phyloP scores from a whole-genome alignment of 1,140 invertebrate species.

The Sesamia nonagrioides region DNA sequence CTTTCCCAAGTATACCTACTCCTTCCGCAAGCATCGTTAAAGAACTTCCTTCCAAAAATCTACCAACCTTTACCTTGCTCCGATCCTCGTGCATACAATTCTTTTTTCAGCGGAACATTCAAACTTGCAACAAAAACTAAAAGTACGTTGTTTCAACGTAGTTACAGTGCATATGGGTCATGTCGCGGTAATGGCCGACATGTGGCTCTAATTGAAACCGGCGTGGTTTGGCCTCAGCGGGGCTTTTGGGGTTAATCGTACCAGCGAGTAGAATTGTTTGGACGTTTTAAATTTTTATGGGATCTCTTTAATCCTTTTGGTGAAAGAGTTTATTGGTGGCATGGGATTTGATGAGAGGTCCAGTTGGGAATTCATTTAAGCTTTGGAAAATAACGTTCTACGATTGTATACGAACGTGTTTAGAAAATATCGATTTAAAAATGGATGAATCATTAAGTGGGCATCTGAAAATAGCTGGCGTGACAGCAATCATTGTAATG shows the following conservation, averaged over 20 bases:
- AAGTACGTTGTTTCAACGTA: not conserved
- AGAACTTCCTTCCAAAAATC: no score
- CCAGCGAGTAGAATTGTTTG: not conserved
- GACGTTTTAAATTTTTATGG: conserved; percentile 19
- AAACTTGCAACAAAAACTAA: conserved; percentile 10
- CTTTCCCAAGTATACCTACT: no score
- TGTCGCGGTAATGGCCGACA: conserved; percentile 37
- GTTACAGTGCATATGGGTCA: conserved; percentile 25
- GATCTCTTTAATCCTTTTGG: not conserved
- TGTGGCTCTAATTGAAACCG: conserved; percentile 45
- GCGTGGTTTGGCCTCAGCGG: conserved; percentile 1
- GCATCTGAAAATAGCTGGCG: no score
- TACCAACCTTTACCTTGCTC: not conserved
- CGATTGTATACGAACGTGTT: no score
- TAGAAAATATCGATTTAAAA: no score
- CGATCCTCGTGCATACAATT: not conserved
- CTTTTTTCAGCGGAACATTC: not conserved
- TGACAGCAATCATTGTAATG: no score
- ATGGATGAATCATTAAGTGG: no score
- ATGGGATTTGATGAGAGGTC: not conserved
- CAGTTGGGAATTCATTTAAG: not conserved
- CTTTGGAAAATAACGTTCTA: no score
- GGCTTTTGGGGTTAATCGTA: conserved; percentile 30
- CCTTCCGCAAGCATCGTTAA: no score
- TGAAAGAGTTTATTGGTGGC: not conserved